Evolutionary conservation across 2,797 vertebrate species (phyloP).

Genomic region (Allobates femoralis): DNA sequence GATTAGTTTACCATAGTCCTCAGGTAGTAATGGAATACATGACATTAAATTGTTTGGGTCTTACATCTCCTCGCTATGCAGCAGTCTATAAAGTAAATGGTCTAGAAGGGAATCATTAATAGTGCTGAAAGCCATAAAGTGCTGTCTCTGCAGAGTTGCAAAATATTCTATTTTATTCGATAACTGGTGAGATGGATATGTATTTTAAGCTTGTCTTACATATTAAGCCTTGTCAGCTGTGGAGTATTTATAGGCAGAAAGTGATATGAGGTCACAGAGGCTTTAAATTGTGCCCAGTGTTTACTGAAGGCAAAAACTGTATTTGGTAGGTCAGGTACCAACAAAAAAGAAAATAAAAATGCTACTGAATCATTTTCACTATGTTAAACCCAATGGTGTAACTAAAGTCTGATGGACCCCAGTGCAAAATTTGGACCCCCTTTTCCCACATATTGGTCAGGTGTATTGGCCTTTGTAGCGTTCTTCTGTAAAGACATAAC

Average conservation of each 20-base stretch:
- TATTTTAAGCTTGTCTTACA: conserved; percentile 23
- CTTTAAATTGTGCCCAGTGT: neutral
- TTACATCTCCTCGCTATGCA: conserved; percentile 10
- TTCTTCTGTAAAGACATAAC: too few relatives aligned
- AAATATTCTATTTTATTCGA: conserved; percentile 44
- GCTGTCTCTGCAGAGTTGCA: conserved; percentile 15
- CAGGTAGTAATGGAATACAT: conserved; percentile 11
- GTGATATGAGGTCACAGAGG: conserved; percentile 20
- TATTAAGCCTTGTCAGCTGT: conserved; percentile 17
- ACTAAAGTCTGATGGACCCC: too few relatives aligned
- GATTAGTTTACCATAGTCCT: conserved; percentile 7
- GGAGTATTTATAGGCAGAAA: conserved; percentile 24
- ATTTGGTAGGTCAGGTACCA: neutral
- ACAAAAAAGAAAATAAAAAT: neutral
- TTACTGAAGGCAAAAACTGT: neutral
- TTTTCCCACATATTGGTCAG: too few relatives aligned
- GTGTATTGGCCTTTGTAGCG: too few relatives aligned
- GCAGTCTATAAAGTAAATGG: conserved; percentile 39
- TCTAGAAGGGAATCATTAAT: conserved; percentile 30
- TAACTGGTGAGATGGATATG: conserved; percentile 25
- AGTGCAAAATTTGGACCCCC: too few relatives aligned
- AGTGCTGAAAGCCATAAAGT: conserved; percentile 20
- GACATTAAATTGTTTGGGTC: conserved; percentile 20
- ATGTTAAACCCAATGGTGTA: neutral
- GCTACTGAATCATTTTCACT: neutral